phyloP scores from a whole-genome alignment of 2,888 invertebrate genomes.

The Urechis unicinctus region DNA sequence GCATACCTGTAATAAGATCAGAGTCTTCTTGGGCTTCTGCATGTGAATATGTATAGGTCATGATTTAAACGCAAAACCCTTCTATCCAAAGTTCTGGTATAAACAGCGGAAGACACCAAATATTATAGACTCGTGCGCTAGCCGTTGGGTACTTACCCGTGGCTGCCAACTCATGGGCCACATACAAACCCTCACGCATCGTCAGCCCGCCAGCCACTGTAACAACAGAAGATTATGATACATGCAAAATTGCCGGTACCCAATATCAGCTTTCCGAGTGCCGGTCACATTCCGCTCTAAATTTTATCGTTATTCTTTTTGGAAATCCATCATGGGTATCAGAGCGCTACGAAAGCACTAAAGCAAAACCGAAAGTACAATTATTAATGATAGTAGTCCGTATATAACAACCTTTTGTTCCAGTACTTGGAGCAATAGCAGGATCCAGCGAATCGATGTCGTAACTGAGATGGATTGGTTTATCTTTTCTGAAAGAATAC shows the following conservation, averaged over 20 bases:
- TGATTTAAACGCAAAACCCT: too few species aligned
- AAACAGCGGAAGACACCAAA: too few species aligned
- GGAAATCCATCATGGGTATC: too few species aligned
- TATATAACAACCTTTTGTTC: conserved; percentile 76
- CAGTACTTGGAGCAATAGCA: conserved; percentile 79
- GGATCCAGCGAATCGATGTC: conserved; percentile 85
- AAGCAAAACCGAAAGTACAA: too few species aligned
- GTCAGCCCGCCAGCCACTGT: conserved; percentile 40
- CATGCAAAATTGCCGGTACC: not conserved
- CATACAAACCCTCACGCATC: conserved; percentile 40
- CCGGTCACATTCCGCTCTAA: too few species aligned
- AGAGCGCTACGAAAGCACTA: too few species aligned
- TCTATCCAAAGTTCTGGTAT: too few species aligned
- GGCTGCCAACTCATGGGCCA: conserved; percentile 67
- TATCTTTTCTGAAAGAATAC: conserved; percentile 30
- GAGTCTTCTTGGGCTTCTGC: too few species aligned
- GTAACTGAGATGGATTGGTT: conserved; percentile 76
- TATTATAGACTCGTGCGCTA: not conserved
- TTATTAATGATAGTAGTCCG: too few species aligned
- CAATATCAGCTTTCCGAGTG: too few species aligned
- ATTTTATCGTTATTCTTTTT: too few species aligned
- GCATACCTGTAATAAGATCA: conserved; percentile 22
- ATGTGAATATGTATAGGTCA: not conserved
- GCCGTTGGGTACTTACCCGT: conserved; percentile 16
- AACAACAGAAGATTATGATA: conserved; percentile 1